Conservation (phyloP, 2,888 invertebrate genomes). For the Leptarthrus brevirostris region DNA sequence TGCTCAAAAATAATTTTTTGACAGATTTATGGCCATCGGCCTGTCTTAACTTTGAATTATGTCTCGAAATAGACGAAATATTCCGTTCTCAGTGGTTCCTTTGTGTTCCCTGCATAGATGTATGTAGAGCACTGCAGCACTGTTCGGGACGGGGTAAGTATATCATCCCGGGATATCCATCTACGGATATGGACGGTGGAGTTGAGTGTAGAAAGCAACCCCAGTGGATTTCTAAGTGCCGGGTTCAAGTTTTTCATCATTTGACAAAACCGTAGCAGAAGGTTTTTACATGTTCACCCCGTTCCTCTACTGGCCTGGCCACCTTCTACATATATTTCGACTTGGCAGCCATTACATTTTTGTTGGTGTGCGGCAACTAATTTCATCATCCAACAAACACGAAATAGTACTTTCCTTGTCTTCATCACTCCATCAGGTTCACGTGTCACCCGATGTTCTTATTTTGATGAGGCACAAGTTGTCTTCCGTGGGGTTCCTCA, state of each 20-base stretch:
- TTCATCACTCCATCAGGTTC: slow-evolving; percentile 30
- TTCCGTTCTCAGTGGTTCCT: slow-evolving; percentile 41
- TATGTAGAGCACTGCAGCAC: slow-evolving; percentile 11
- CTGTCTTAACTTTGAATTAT: slow-evolving; percentile 58
- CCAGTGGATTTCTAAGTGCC: slow-evolving; percentile 38
- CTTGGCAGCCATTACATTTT: slow-evolving; percentile 28
- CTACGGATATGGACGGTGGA: too few relatives aligned
- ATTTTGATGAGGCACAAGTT: slow-evolving; percentile 11
- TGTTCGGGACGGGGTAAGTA: too few relatives aligned
- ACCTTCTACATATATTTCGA: too few relatives aligned
- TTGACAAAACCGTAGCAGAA: slow-evolving; percentile 45
- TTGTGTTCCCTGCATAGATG: slow-evolving; percentile 24
- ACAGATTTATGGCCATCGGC: slow-evolving; percentile 58
- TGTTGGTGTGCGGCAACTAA: slow-evolving; percentile 4
- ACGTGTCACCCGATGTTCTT: slow-evolving; percentile 9
- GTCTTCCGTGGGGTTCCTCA: slow-evolving; percentile 38
- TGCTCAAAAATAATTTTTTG: slow-evolving; percentile 55
- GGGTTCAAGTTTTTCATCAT: slow-evolving; percentile 33
- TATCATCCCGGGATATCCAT: too few relatives aligned
- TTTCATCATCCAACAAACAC: slow-evolving; percentile 28
- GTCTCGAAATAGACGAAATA: slow-evolving; percentile 56
- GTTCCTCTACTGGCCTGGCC: too few relatives aligned
- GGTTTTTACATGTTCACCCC: slow-evolving; percentile 35
- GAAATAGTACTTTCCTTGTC: slow-evolving; percentile 5
- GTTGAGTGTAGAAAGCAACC: slow-evolving; percentile 31